phyloP scores from a whole-genome alignment of 2,797 vertebrate genomes.

The Balearica regulorum region DNA sequence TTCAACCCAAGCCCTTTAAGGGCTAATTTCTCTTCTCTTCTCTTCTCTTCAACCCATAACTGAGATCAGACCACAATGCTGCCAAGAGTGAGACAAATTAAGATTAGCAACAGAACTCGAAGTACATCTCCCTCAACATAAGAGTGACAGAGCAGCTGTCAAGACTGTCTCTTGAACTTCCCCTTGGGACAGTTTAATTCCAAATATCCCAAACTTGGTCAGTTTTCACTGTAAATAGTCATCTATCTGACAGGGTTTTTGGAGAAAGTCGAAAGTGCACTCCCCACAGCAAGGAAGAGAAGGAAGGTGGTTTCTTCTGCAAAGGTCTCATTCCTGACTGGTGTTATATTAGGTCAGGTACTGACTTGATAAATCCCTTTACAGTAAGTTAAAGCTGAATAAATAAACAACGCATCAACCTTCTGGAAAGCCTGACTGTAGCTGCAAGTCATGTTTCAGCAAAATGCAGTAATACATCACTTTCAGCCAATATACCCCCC shows the following conservation, averaged over 20 bases:
- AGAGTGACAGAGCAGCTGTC: constrained; percentile 8
- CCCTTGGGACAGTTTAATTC: background rate
- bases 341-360: background rate
- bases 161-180: background rate
- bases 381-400: background rate
- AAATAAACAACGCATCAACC: background rate
- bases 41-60: background rate
- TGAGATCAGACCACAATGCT: background rate
- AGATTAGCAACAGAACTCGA: background rate
- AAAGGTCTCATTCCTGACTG: background rate
- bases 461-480: background rate
- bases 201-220: background rate
- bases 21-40: constrained; percentile 19
- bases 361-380: background rate
- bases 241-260: background rate
- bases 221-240: background rate
- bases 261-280: background rate
- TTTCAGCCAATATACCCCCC: background rate
- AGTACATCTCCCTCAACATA: background rate
- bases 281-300: background rate
- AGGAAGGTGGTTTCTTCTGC: background rate
- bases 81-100: background rate
- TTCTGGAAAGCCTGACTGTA: background rate
- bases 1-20: constrained; percentile 7
- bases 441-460: background rate